Conservation (phyloP, 2,888 invertebrate species). For the Kryphioiulus occultus region DNA sequence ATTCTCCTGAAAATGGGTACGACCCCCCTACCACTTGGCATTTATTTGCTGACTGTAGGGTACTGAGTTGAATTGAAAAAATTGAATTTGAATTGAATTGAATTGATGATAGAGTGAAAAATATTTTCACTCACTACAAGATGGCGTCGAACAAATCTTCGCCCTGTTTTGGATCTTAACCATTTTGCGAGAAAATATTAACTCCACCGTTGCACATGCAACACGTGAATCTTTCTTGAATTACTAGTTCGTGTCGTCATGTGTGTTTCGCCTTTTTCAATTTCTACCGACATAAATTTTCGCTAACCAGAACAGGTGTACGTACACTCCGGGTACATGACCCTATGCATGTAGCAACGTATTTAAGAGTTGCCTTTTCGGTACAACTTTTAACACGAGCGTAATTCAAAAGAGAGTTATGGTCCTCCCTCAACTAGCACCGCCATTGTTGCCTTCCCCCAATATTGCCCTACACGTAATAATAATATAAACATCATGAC, state of each 20-base stretch:
- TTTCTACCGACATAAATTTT: neutral
- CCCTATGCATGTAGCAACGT: neutral
- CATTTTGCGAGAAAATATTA: neutral
- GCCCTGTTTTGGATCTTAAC: neutral
- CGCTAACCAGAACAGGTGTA: slow-evolving; percentile 29
- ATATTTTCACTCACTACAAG: too few relatives aligned
- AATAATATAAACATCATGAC: slow-evolving; percentile 36
- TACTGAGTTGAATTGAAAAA: too few relatives aligned
- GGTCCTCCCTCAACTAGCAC: slow-evolving; percentile 24
- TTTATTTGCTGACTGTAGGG: too few relatives aligned
- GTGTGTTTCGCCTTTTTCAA: slow-evolving; percentile 39
- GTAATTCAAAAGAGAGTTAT: slow-evolving; percentile 38
- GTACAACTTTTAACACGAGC: slow-evolving; percentile 30
- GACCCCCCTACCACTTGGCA: too few relatives aligned
- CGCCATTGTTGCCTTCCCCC: neutral
- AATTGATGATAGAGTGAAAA: too few relatives aligned
- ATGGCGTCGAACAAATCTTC: neutral
- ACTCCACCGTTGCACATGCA: neutral
- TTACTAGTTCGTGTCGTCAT: slow-evolving; percentile 40
- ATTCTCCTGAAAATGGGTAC: too few relatives aligned
- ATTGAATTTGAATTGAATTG: too few relatives aligned
- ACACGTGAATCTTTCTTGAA: slow-evolving; percentile 28
- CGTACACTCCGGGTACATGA: slow-evolving; percentile 28
- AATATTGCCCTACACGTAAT: neutral
- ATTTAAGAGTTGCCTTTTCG: slow-evolving; percentile 22